Conservation (phyloP, 1,140 invertebrate species). For the Rhopalosiphum padi region DNA sequence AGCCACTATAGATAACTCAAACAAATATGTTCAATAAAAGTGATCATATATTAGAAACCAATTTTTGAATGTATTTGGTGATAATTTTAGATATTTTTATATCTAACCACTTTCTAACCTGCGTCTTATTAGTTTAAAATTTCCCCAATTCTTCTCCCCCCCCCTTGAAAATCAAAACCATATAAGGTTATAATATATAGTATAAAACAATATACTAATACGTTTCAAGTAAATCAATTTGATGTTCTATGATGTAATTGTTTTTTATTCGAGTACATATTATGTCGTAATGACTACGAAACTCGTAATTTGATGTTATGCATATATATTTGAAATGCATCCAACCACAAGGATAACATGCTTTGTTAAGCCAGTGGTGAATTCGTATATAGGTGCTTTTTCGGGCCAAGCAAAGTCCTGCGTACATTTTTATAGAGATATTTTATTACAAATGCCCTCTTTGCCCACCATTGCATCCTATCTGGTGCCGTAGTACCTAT, state of each 20-base stretch:
- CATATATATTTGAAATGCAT: background rate
- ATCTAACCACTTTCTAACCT: background rate
- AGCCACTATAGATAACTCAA: background rate
- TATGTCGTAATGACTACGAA: background rate
- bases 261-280: background rate
- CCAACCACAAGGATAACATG: background rate
- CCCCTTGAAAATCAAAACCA: background rate
- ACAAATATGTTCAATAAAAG: background rate
- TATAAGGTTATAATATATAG: background rate
- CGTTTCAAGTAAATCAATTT: background rate
- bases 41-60: background rate
- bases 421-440: background rate
- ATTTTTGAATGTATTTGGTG: background rate
- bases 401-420: background rate
- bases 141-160: background rate
- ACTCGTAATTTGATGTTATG: background rate
- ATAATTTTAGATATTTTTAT: background rate
- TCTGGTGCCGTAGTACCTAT: background rate
- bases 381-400: background rate
- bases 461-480: background rate
- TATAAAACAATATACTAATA: background rate
- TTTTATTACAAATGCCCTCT: background rate
- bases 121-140: background rate
- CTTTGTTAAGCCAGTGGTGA: background rate
- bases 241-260: background rate